Base-by-base conservation (phyloP, 2,113 vertebrate genomes). In the Calypte anna region DNA sequence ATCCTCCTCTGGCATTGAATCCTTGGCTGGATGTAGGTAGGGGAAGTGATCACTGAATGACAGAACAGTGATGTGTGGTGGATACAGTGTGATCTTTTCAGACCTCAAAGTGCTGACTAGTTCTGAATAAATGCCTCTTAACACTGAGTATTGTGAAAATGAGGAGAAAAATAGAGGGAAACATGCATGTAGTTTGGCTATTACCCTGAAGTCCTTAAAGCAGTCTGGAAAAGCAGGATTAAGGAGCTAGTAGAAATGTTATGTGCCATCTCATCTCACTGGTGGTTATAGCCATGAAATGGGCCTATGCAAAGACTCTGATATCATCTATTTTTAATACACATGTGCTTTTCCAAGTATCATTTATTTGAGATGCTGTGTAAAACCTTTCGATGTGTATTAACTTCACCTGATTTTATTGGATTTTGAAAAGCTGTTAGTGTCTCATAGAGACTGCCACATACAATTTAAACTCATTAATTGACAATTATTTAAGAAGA, bases 391-490 rank as follows among this genome's bases (percentile, higher is more conserved):
- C 4, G 13, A 48, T 85, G 76, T 84, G 33, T 85, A 55, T 80
- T 95, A 20, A 69, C 93, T 91, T 95, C 73, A 87, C 66, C 66
- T 92, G 61, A 69, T 92, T 87, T 95, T 94, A 79, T 82, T 88
- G 69, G 61, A 91, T 90, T 91, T 75, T 77, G 89, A 85, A 88
- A 91, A 93, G 79, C 84, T 76, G 36, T 87, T 94, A 82, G 72
- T 86, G 90, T 79, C 69, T 91, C 88, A 50, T 78, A 91, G 79
- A 91, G 58, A 43, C 66, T 82, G 66, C 88, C 90, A 93, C 82
- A 64, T 30, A 86, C 85, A 80, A 93, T 83, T 93, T 91, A 64
- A 91, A 81, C 55, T 76, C 88, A 88, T 94, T 94, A 94, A 96
- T 91, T 89, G 88, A 88, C 67, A 95, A 81, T 96, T 94, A 93